phyloP scores from a whole-genome alignment of 2,888 invertebrate genomes.

The Quadroppia sp. region DNA sequence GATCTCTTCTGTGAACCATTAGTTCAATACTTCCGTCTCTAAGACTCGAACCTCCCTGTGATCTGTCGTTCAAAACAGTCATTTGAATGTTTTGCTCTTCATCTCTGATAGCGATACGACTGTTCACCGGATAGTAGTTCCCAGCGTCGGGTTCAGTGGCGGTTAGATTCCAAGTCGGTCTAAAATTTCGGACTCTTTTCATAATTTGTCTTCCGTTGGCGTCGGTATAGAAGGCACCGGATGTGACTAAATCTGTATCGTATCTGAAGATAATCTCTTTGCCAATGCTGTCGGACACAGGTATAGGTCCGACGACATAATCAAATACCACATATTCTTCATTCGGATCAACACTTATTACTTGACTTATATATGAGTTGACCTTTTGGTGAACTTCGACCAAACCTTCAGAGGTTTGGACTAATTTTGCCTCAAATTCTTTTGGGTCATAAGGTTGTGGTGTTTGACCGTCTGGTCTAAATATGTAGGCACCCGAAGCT shows the following conservation, averaged over 20 bases:
- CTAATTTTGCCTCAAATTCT: background rate
- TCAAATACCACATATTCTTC: constrained; percentile 55
- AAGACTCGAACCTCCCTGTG: constrained; percentile 72
- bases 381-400: constrained; percentile 52
- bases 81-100: constrained; percentile 50
- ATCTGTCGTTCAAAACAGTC: constrained; percentile 67
- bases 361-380: constrained; percentile 52
- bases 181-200: constrained; percentile 59
- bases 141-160: constrained; percentile 69
- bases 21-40: constrained; percentile 70
- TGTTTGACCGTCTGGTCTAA: constrained; percentile 32
- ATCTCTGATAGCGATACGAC: constrained; percentile 66
- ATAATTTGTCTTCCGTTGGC: constrained; percentile 85
- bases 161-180: constrained; percentile 67
- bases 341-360: constrained; percentile 49
- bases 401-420: background rate
- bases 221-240: constrained; percentile 78
- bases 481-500: constrained; percentile 90
- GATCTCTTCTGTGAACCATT: constrained; percentile 77
- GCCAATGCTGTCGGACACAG: constrained; percentile 57
- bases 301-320: constrained; percentile 60
- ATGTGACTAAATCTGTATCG: constrained; percentile 61
- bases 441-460: background rate
- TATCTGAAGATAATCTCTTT: constrained; percentile 78
- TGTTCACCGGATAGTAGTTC: constrained; percentile 90